phyloP scores from a whole-genome alignment of 2,888 invertebrate species.

The Elegia similella region DNA sequence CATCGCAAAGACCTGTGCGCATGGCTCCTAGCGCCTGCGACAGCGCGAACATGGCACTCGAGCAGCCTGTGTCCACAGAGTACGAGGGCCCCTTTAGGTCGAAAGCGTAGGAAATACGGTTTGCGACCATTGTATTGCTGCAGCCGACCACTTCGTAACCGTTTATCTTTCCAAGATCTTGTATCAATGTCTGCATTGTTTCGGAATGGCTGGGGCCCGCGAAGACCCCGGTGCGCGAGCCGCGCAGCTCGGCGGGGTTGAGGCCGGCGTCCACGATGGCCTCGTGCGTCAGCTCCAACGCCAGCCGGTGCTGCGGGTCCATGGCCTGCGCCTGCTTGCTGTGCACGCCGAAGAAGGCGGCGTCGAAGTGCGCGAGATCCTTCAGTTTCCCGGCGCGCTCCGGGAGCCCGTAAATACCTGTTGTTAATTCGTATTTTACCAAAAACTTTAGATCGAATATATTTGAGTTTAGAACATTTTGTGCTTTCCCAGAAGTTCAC shows the following conservation, averaged over 20 bases:
- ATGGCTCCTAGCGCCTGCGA: slow-evolving; percentile 92
- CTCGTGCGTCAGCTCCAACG: slow-evolving; percentile 95
- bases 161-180: slow-evolving; percentile 92
- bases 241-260: slow-evolving; percentile 91
- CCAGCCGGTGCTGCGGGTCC: slow-evolving; percentile 94
- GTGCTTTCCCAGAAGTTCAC: no score
- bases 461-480: no score
- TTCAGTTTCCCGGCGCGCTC: slow-evolving; percentile 91
- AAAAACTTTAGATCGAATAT: no score
- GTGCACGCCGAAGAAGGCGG: slow-evolving; percentile 94
- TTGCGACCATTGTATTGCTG: slow-evolving; percentile 97
- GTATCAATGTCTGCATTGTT: slow-evolving; percentile 93
- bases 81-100: slow-evolving; percentile 98
- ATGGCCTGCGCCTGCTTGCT: slow-evolving; percentile 95
- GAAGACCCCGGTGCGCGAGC: slow-evolving; percentile 96
- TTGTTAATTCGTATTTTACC: no score
- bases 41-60: slow-evolving; percentile 95
- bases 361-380: slow-evolving; percentile 90
- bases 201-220: slow-evolving; percentile 95
- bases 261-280: slow-evolving; percentile 93
- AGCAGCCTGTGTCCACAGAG: slow-evolving; percentile 98
- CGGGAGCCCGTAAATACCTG: slow-evolving; percentile 90
- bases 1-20: slow-evolving; percentile 93
- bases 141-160: slow-evolving; percentile 97
- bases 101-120: slow-evolving; percentile 97